Percentiles rank a stretch among this genome's conserved stretches.
phyloP scores from a whole-genome alignment of 2,888 invertebrate genomes.

The Apodemia mormo region DNA sequence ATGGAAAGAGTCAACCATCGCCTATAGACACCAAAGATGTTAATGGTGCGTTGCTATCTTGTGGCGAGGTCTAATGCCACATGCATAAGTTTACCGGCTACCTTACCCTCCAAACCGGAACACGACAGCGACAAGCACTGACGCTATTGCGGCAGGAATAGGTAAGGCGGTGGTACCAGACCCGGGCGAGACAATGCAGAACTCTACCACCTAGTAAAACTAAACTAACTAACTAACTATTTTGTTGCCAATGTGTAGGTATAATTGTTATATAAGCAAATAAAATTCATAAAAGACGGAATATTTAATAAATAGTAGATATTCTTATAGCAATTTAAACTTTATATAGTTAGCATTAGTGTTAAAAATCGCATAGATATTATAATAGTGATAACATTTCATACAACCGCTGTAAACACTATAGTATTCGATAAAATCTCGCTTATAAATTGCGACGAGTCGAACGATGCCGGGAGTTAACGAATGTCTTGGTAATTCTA shows the following conservation, averaged over 20 bases:
- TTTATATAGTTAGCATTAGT: constrained; percentile 12
- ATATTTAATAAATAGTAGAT: constrained; percentile 16
- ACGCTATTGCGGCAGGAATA: too few relatives aligned
- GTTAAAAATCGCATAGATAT: constrained; percentile 17
- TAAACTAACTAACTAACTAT: too few relatives aligned
- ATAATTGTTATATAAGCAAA: neutral
- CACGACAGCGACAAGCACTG: too few relatives aligned
- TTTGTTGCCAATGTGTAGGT: neutral
- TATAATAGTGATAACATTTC: constrained; percentile 18
- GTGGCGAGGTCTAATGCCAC: too few relatives aligned
- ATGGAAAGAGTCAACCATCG: too few relatives aligned
- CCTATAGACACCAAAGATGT: too few relatives aligned
- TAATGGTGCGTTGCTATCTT: too few relatives aligned
- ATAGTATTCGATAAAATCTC: constrained; percentile 8
- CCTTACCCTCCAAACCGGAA: too few relatives aligned
- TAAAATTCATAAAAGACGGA: constrained; percentile 13
- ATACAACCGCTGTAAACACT: constrained; percentile 8
- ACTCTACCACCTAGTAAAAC: too few relatives aligned
- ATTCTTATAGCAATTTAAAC: constrained; percentile 19
- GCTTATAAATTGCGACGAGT: constrained; percentile 3
- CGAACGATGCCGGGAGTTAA: constrained; percentile 3
- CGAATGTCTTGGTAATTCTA: neutral
- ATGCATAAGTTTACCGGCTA: too few relatives aligned
- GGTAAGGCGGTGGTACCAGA: too few relatives aligned
- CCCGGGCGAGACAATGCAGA: too few relatives aligned